Conservation (phyloP, 2,888 invertebrate genomes). For the Drosophila kanekoi region DNA sequence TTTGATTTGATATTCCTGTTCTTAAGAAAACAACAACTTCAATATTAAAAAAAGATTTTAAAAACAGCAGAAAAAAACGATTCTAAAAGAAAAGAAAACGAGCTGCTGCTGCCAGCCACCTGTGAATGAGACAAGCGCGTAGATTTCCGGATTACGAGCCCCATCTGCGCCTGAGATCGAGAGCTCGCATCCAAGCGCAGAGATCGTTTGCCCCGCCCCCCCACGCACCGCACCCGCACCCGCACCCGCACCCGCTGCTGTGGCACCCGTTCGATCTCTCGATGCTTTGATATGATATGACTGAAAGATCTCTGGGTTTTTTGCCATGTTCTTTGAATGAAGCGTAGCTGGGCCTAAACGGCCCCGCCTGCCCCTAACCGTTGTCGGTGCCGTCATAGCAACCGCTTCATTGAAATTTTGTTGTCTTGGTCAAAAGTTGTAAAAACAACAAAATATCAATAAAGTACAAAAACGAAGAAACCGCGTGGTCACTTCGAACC, state of each 20-base stretch:
- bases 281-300: conserved; percentile 35
- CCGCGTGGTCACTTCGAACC: conserved; percentile 30
- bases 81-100: conserved; percentile 44
- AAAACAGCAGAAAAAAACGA: background rate
- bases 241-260: background rate
- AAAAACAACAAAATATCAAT: conserved; percentile 25
- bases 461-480: conserved; percentile 42
- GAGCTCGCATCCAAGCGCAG: conserved; percentile 9
- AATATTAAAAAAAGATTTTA: conserved; percentile 1
- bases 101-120: conserved; percentile 33
- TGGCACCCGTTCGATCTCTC: background rate
- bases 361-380: background rate
- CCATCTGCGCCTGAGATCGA: conserved; percentile 11
- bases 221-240: background rate
- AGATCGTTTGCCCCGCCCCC: background rate
- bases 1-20: conserved; percentile 54
- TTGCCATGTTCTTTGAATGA: conserved; percentile 73
- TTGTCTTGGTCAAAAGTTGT: conserved; percentile 26
- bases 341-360: conserved; percentile 18
- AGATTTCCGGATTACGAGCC: conserved; percentile 69
- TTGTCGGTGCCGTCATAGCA: conserved; percentile 11
- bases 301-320: conserved; percentile 73
- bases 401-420: conserved; percentile 43
- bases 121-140: conserved; percentile 59
- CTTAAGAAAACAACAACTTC: conserved; percentile 5